Evolutionary conservation across 2,888 invertebrate species (phyloP), one percentile per base, ranked within the genome.

Genomic region (Acronicta alni): DNA sequence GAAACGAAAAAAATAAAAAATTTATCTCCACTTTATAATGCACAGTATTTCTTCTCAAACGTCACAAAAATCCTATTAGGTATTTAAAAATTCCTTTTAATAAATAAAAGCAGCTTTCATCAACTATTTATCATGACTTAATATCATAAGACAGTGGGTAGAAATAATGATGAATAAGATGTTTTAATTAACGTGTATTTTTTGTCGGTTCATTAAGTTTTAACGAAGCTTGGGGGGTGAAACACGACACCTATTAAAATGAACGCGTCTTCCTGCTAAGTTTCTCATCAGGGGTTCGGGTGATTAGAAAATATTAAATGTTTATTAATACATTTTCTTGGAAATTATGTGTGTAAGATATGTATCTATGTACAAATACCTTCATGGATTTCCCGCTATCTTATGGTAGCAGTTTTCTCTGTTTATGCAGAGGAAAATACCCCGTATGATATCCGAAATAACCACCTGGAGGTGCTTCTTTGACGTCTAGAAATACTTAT

Each of bases 191-290:
- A 44, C 62, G 56, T 51, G 61, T 59, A 63, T 75, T 77, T 76
- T 76, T 75, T 75, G 72, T 55, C 26, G 45, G 57, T 70, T 77
- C 75, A 76, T 76, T 75, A 77, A 72, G 72, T 57, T 69, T 66
- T 76, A 77, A 77, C 75, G 75, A 76, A 64, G 76, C 63, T n/a
- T 17, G 56, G 61, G 23, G 38, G 51, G n/a, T 23, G 69, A 67
- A 76, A 76, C 56, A 53, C 41, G 63, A 76, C 54, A 66, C 72
- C 67, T 62, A 77, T 76, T 76, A 77, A 65, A 77, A 57, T 38
- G 18, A 43, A 51, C 46, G 45, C 62, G 41, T 53, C 56, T 56
- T 57, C 23, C 26, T 32, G 23, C 48, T 16, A 30, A 35, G 16
- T 70, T 62, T 59, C 44, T 57, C 51, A 66, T 47, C 16, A 37